Evolutionary conservation across 30 jellyfish, hydroid and myxozoan genomes (phyloP).

Genomic region (Aurelia coerulea): DNA sequence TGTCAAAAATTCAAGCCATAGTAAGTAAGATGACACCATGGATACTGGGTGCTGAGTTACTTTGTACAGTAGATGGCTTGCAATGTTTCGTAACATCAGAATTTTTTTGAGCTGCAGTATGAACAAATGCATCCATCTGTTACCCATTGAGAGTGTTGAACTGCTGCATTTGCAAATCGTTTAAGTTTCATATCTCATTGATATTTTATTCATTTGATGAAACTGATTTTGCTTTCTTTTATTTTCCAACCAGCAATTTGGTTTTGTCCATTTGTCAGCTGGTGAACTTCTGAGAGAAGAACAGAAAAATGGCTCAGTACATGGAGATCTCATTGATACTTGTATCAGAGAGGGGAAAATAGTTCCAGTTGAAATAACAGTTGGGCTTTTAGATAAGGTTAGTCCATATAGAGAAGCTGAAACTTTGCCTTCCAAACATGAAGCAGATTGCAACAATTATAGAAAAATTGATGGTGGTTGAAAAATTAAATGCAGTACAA

Average conservation of each 20-base stretch:
- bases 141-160: no score
- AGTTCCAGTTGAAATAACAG: slow-evolving; percentile 99
- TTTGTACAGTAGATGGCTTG: no score
- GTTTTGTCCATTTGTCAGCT: slow-evolving; percentile 97
- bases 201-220: no score
- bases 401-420: background rate
- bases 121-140: no score
- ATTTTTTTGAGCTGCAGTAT: no score
- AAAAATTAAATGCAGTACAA: no score
- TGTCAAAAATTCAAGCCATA: no score
- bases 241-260: slow-evolving; percentile 69
- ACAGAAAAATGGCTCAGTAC: slow-evolving; percentile 84
- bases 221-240: background rate
- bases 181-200: no score
- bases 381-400: slow-evolving; percentile 91
- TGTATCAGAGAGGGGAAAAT: slow-evolving; percentile 92
- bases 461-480: background rate
- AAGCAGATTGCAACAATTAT: background rate
- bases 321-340: slow-evolving; percentile 84
- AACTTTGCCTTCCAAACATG: background rate
- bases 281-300: slow-evolving; percentile 95
- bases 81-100: no score
- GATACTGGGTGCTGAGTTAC: no score
- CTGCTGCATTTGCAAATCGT: no score
- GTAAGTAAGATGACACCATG: no score